A percentile compares a stretch with the other conserved stretches of the same genome.
These are phyloP conservation scores for Gryllus bimaculatus DNA, from an alignment of 1,140 invertebrate species.

Conservation along the genomic window DNA sequence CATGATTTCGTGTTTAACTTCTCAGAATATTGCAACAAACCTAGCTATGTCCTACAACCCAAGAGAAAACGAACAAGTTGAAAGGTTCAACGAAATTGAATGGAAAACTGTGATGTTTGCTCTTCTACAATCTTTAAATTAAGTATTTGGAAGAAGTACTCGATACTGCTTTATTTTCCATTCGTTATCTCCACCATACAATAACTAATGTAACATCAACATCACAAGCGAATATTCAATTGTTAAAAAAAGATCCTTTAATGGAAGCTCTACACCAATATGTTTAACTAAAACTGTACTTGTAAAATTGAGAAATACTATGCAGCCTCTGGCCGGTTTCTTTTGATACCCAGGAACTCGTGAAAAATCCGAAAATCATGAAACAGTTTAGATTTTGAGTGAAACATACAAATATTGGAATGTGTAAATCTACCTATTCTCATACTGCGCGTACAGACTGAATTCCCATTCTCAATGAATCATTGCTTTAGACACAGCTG, in stretches of 20 bases:
- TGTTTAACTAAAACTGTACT: constrained; percentile 13
- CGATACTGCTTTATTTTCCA: constrained; percentile 8
- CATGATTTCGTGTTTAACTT: constrained; percentile 26
- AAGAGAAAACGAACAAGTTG: constrained; percentile 20
- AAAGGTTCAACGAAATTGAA: constrained; percentile 23
- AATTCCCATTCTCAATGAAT: no score
- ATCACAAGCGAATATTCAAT: constrained; percentile 13
- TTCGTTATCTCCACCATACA: constrained; percentile 19
- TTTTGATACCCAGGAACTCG: no score
- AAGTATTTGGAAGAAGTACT: constrained; percentile 18
- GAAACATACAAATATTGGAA: no score
- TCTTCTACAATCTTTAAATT: constrained; percentile 13
- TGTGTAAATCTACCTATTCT: no score
- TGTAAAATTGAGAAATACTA: neutral
- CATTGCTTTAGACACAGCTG: no score
- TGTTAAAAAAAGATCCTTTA: neutral
- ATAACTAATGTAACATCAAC: constrained; percentile 18
- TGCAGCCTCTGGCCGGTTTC: no score
- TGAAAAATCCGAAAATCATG: no score
- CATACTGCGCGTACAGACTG: no score
- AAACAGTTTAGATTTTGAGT: no score
- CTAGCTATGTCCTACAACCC: constrained; percentile 22
- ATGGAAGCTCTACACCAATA: neutral
- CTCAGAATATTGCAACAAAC: constrained; percentile 20
- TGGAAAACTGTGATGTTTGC: constrained; percentile 24